Percentiles rank a stretch among this genome's conserved stretches.
Evolutionary conservation across 1,140 invertebrate species (phyloP).

Genomic region (Bombus confusus): DNA sequence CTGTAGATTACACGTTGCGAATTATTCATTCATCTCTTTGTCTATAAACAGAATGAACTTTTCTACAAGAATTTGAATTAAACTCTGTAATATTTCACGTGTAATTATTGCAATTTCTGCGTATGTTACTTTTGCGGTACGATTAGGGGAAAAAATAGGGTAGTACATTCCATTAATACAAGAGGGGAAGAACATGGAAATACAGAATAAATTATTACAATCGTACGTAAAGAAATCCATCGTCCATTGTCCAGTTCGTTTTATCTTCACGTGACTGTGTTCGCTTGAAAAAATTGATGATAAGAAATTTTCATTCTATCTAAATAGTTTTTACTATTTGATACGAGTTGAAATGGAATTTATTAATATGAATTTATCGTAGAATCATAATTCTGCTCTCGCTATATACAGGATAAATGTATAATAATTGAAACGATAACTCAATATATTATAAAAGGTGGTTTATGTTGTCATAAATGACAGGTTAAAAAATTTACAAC

Average conservation of each 20-base stretch:
- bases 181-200: not conserved
- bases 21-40: slow-evolving; percentile 13
- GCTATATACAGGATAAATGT: not conserved
- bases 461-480: not conserved
- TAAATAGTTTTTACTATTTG: too few species aligned
- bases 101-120: not conserved
- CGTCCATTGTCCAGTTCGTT: not conserved
- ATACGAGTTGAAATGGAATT: not conserved
- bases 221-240: not conserved
- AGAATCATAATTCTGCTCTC: not conserved
- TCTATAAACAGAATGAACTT: not conserved
- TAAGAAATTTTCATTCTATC: not conserved
- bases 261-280: not conserved
- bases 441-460: not conserved
- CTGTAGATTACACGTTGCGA: not conserved
- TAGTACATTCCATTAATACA: not conserved
- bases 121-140: not conserved
- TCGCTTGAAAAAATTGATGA: not conserved
- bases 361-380: not conserved
- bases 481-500: not conserved
- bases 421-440: not conserved
- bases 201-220: not conserved
- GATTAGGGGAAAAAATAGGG: not conserved
- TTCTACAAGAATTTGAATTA: slow-evolving; percentile 12
- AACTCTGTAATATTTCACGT: not conserved